phyloP scores from a whole-genome alignment of 2,113 vertebrate genomes.

The Rynchops niger region DNA sequence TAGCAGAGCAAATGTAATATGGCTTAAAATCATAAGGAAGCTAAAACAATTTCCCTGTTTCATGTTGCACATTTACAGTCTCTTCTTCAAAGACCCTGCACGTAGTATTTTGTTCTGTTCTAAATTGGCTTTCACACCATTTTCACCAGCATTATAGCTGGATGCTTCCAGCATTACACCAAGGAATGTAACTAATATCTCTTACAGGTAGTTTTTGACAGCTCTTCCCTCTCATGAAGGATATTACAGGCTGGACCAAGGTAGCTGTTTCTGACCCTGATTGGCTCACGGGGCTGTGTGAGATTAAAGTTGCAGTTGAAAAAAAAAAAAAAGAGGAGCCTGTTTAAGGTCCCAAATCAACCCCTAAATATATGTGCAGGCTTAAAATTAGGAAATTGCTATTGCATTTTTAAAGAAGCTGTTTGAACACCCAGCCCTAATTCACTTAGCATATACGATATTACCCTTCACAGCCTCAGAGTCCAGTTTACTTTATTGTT shows the following conservation, averaged over 20 bases:
- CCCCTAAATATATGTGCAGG: background rate
- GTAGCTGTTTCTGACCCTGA: background rate
- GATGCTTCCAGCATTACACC: background rate
- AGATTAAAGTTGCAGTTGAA: background rate
- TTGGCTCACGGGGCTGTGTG: background rate
- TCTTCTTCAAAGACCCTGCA: background rate
- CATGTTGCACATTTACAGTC: background rate
- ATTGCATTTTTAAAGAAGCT: constrained; percentile 11
- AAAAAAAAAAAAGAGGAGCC: background rate
- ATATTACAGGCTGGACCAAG: background rate
- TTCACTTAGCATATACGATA: background rate
- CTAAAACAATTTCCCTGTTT: background rate
- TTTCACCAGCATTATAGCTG: background rate
- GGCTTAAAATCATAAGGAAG: background rate
- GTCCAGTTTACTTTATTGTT: background rate
- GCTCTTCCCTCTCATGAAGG: background rate
- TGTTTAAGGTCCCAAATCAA: background rate
- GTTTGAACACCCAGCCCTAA: background rate
- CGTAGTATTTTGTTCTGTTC: background rate
- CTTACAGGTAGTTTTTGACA: background rate
- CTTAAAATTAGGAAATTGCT: constrained; percentile 27
- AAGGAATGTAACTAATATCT: background rate
- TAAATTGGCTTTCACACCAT: constrained; percentile 9
- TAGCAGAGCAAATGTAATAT: background rate
- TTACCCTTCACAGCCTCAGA: background rate